phyloP scores from a whole-genome alignment of 2,797 vertebrate species.

The Lophotriccus pileatus region DNA sequence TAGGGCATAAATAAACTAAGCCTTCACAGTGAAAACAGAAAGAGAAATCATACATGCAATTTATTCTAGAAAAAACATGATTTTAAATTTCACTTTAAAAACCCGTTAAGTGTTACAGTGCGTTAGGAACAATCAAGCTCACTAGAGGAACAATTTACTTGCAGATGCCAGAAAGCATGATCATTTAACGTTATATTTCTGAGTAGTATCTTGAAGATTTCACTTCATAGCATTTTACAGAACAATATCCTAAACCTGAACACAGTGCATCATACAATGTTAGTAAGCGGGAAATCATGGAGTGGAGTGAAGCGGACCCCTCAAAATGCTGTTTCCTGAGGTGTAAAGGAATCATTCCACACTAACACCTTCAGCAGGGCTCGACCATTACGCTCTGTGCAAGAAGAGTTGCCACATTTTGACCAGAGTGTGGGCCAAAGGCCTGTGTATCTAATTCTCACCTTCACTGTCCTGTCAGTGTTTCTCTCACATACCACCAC shows the following conservation, averaged over 20 bases:
- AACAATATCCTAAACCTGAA: conserved; percentile 41
- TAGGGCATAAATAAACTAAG: conserved; percentile 26
- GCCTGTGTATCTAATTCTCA: neutral
- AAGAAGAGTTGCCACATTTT: neutral
- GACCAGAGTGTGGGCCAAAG: neutral
- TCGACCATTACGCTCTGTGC: neutral
- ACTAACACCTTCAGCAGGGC: neutral
- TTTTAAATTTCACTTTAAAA: conserved; percentile 48
- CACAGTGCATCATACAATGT: neutral
- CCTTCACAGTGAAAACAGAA: conserved; percentile 28
- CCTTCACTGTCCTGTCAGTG: neutral
- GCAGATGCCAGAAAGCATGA: conserved; percentile 26
- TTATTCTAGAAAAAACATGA: conserved; percentile 41
- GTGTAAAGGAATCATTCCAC: neutral
- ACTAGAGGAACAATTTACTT: conserved; percentile 13
- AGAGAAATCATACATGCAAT: conserved; percentile 46
- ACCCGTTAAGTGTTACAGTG: neutral
- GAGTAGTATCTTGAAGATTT: conserved; percentile 32
- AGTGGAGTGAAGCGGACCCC: neutral
- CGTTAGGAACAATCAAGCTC: conserved; percentile 52
- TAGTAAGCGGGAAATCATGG: neutral
- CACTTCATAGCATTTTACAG: conserved; percentile 31
- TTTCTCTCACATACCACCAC: neutral
- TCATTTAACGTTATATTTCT: conserved; percentile 28
- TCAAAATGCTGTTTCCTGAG: conserved; percentile 29